A percentile compares a stretch with the other conserved stretches of the same genome.
Conservation (phyloP, 2,797 vertebrate species). For the Cephalopachus bancanus region DNA sequence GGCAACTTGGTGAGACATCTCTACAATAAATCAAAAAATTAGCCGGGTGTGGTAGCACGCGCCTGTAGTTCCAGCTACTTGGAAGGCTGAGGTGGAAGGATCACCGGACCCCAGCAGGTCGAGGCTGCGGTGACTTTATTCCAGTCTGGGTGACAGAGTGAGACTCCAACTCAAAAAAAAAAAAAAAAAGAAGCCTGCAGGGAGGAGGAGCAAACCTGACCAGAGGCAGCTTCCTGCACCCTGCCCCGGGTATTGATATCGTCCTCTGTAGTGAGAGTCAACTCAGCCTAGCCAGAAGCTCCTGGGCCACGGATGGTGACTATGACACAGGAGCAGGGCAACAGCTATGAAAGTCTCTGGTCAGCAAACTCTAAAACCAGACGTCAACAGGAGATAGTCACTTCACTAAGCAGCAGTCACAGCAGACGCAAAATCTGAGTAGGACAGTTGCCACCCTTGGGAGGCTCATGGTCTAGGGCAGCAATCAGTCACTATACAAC, state of each 20-base stretch:
- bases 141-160: no score
- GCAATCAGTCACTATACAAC: background rate
- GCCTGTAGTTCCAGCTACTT: no score
- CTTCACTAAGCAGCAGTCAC: background rate
- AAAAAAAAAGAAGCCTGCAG: background rate
- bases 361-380: background rate
- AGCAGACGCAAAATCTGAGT: background rate
- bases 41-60: no score
- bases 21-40: no score
- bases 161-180: no score
- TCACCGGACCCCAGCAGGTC: no score
- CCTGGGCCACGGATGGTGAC: background rate
- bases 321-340: background rate
- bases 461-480: background rate
- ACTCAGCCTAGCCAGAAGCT: background rate
- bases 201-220: background rate
- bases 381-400: background rate
- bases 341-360: background rate
- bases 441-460: background rate
- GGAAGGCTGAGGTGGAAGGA: no score
- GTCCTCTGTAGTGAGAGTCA: background rate
- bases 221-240: background rate
- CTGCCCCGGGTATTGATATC: background rate
- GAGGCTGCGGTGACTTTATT: no score
- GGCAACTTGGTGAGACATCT: no score